These are phyloP conservation scores for Agrochola macilenta DNA, from an alignment of 2,888 invertebrate species.

Conservation along the genomic window DNA sequence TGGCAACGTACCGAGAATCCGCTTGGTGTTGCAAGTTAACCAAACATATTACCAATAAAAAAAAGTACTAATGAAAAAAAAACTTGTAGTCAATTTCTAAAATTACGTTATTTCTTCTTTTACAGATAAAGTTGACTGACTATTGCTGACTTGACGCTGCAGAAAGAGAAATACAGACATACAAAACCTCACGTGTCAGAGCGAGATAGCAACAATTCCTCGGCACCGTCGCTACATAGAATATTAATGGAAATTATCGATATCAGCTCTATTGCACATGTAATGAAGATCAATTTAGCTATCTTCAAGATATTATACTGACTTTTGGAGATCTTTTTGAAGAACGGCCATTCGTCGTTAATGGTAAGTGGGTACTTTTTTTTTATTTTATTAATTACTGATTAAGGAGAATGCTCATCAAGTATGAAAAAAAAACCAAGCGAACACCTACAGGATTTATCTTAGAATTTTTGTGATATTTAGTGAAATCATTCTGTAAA, in stretches of 20 bases:
- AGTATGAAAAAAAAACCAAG: no score
- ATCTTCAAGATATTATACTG: slow-evolving; percentile 57
- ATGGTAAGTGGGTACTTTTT: slow-evolving; percentile 70
- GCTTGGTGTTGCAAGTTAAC: not conserved
- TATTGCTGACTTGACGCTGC: not conserved
- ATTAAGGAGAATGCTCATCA: no score
- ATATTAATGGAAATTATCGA: slow-evolving; percentile 67
- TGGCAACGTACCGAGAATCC: not conserved
- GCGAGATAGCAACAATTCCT: slow-evolving; percentile 54
- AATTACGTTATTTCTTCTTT: slow-evolving; percentile 29
- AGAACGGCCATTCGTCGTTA: slow-evolving; percentile 65
- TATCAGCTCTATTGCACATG: slow-evolving; percentile 43
- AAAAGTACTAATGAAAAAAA: not conserved
- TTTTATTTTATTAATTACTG: not conserved
- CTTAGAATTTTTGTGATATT: no score
- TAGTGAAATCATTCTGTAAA: no score
- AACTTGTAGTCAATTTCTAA: slow-evolving; percentile 5
- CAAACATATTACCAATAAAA: no score
- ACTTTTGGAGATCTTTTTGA: slow-evolving; percentile 57
- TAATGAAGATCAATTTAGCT: slow-evolving; percentile 64
- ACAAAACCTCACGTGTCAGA: slow-evolving; percentile 42
- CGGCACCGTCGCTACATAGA: slow-evolving; percentile 26
- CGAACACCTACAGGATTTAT: no score
- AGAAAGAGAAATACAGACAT: slow-evolving; percentile 15
- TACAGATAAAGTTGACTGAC: no score